Conservation (phyloP, 2,888 invertebrate genomes). For the Ormyrus labotus region DNA sequence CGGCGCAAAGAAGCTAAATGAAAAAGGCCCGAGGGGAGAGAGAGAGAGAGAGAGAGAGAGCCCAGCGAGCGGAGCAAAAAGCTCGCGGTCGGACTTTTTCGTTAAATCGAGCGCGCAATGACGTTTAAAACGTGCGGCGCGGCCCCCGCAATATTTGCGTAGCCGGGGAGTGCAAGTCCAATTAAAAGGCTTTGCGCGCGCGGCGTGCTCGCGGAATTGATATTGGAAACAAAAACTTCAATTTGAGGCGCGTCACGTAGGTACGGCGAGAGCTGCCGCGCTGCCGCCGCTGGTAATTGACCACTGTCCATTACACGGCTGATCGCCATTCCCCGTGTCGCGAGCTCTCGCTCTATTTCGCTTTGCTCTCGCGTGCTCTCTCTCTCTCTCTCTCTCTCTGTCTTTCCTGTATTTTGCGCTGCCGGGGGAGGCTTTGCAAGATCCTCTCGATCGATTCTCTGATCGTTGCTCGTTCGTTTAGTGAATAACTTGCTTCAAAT, state of each 20-base stretch:
- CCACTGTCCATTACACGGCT: constrained; percentile 71
- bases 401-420: not conserved
- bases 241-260: constrained; percentile 70
- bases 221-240: constrained; percentile 74
- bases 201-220: constrained; percentile 68
- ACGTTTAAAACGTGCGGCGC: constrained; percentile 27
- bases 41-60: constrained; percentile 2
- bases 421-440: too few species aligned
- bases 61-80: not conserved
- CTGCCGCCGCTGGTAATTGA: constrained; percentile 69
- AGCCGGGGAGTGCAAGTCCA: constrained; percentile 62
- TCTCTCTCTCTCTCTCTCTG: constrained; percentile 23
- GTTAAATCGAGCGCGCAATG: constrained; percentile 50
- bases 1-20: too few species aligned
- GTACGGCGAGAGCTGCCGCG: not conserved
- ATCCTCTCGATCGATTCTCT: too few species aligned
- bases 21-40: not conserved
- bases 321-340: constrained; percentile 64
- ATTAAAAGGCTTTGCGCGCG: constrained; percentile 68
- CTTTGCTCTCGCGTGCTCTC: constrained; percentile 58
- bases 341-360: not conserved
- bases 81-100: constrained; percentile 20
- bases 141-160: constrained; percentile 50
- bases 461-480: too few species aligned
- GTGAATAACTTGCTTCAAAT: too few species aligned